Base-by-base conservation (phyloP, 2,888 invertebrate genomes). In the Drosophila ustulata region DNA sequence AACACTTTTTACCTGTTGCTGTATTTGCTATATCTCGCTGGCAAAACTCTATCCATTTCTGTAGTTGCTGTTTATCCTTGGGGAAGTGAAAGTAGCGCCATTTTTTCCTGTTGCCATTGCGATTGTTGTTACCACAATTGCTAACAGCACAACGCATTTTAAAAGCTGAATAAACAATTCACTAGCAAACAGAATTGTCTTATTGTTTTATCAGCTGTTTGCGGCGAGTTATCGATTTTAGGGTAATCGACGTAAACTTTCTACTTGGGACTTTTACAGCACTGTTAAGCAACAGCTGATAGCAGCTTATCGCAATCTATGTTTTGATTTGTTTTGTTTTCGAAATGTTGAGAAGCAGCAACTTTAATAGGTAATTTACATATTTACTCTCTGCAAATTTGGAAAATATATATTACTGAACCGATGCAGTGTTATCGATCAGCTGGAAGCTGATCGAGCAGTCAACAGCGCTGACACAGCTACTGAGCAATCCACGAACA, bases 281-380 rank as follows among this genome's bases (percentile, higher is more conserved):
- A 69, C 72, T 55, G 7, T 18, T n/a, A 6, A 46, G 23, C 51
- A 56, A 49, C 72, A 72, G 68, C 52, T 66, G 71, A 11, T 25
- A 26, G 13, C 43, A 25, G 8, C 52, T 47, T 34, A 34, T 9
- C n/a, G 9, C 39, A 25, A 46, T 30, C n/a, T 30, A 47, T 61
- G 37, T 61, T 58, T 68, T 63, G 66, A 66, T 71, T 37, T 53
- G 13, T 2, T 73, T 62, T 34, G 37, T 8, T 28, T 66, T 52
- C 18, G 26, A 46, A 65, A 90, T 90, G 90, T 71, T 90, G 11
- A 88, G 78, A 75, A 90, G 89, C 63, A 90, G 90, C 66, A 89
- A 90, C 64, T 76, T 88, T 1, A 74, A 88, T 43, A 90, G 91
- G 90, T 90, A 59, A 39, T 46, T 18, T 43, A 11, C 26, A 5